These are phyloP conservation scores for Sciurus vulgaris DNA, from an alignment of 2,797 vertebrate species.

Conservation along the genomic window DNA sequence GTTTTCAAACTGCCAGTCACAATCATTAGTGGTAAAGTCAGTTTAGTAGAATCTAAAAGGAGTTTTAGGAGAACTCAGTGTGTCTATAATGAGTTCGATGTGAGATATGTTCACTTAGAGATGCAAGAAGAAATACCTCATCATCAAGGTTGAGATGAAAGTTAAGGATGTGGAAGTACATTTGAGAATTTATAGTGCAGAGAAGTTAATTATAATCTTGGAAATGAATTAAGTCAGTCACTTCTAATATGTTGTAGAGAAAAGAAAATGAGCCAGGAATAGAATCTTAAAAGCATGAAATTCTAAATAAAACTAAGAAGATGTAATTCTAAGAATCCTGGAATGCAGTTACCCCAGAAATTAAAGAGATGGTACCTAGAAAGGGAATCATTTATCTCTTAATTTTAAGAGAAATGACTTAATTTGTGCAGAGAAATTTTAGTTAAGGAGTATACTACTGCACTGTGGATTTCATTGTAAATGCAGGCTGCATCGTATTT, in stretches of 20 bases:
- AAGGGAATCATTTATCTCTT: not conserved
- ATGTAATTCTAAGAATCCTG: not conserved
- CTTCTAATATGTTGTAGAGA: not conserved
- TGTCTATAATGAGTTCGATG: not conserved
- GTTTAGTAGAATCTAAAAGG: not conserved
- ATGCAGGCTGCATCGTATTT: not conserved
- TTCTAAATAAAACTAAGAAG: not conserved
- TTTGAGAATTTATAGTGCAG: not conserved
- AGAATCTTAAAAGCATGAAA: not conserved
- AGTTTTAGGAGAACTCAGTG: not conserved
- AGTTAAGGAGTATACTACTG: not conserved
- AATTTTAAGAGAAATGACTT: conserved; percentile 20
- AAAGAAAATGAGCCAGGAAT: conserved; percentile 20
- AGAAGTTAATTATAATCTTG: not conserved
- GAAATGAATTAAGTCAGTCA: not conserved
- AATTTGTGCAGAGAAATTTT: not conserved
- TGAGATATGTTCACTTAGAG: not conserved
- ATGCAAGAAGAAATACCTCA: not conserved
- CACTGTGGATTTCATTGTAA: not conserved
- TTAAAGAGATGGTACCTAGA: not conserved
- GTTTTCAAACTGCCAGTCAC: not conserved
- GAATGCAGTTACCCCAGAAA: not conserved
- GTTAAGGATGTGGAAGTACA: not conserved
- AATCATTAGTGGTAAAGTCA: not conserved
- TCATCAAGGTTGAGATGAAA: not conserved